A percentile compares a stretch with the other conserved stretches of the same genome.
These are phyloP conservation scores for Drosophila pruinosa DNA, from an alignment of 1,140 invertebrate species.

Conservation along the genomic window DNA sequence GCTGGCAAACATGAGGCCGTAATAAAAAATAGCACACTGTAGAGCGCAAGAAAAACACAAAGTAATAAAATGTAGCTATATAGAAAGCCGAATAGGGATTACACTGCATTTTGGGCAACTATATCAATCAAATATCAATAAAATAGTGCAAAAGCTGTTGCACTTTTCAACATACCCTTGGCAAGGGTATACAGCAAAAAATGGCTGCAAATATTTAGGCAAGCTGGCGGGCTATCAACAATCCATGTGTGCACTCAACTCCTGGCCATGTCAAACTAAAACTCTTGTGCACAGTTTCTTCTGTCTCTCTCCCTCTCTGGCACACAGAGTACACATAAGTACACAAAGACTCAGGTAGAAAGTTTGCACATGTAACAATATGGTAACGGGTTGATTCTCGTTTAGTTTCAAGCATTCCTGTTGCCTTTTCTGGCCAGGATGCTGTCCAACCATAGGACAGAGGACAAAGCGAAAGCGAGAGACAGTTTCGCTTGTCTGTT, in stretches of 20 bases:
- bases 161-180: not conserved
- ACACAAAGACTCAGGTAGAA: not conserved
- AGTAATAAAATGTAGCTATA: not conserved
- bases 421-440: slow-evolving; percentile 21
- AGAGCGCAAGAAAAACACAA: not conserved
- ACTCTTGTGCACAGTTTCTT: slow-evolving; percentile 30
- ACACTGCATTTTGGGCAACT: not conserved
- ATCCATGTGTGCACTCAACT: slow-evolving; percentile 41
- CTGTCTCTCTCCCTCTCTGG: not conserved
- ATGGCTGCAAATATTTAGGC: slow-evolving; percentile 60
- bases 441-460: not conserved
- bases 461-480: not conserved
- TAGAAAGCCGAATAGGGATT: not conserved
- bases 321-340: not conserved
- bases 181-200: slow-evolving; percentile 28
- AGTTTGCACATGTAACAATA: slow-evolving; percentile 44
- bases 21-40: slow-evolving; percentile 59
- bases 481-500: slow-evolving; percentile 23
- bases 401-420: not conserved
- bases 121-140: not conserved
- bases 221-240: slow-evolving; percentile 36
- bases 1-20: slow-evolving; percentile 49
- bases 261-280: slow-evolving; percentile 43
- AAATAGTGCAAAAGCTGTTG: not conserved
- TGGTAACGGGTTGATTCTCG: slow-evolving; percentile 22